Base-by-base conservation (phyloP, 2,888 invertebrate species). In the Nasonovia ribisnigri region DNA sequence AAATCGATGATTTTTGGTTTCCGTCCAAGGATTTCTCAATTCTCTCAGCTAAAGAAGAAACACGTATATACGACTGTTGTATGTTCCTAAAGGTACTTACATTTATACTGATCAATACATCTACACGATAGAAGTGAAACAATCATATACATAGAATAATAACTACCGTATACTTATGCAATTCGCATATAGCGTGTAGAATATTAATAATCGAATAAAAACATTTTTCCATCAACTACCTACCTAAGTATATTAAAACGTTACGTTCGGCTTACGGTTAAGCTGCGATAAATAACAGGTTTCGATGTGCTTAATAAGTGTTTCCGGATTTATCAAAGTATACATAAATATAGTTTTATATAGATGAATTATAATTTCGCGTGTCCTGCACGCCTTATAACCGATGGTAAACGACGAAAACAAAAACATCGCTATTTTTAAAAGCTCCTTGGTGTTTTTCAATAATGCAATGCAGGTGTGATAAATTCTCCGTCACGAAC, bases 281-380 rank as follows among this genome's bases (percentile, higher is more conserved):
- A 88, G 88, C 88, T 42, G 54, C 11, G 88, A 88, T 54, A 57
- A 88, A 88, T 88, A 88, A 88, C 88, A 88, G 54, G 88, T 88
- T 88, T 88, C 26, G 42, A 88, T 88, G 54, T 57, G 42, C 54
- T 88, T 57, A 88, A 42, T 88, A 54, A 88, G 88, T 88, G 54
- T 88, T 88, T 88, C 88, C 88, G 54, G 54, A 42, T 88, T 88
- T 88, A 57, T 42, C 42, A 36, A 36, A 48, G 54, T 36, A 51
- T 51, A 29, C 54, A 88, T 24, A 54, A 3, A n/a, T 51, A 88
- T 36, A 36, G 57, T 42, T 26, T n/a, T 51, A 51, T 54, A 57
- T 42, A 29, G 13, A 42, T 88, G 54, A 26, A 88, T 57, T 88
- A 88, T 54, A 51, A 88, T 54, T 88, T 88, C 42, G 88, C 88